phyloP scores from a whole-genome alignment of 1,140 invertebrate genomes.

The Drosophila repletoides region DNA sequence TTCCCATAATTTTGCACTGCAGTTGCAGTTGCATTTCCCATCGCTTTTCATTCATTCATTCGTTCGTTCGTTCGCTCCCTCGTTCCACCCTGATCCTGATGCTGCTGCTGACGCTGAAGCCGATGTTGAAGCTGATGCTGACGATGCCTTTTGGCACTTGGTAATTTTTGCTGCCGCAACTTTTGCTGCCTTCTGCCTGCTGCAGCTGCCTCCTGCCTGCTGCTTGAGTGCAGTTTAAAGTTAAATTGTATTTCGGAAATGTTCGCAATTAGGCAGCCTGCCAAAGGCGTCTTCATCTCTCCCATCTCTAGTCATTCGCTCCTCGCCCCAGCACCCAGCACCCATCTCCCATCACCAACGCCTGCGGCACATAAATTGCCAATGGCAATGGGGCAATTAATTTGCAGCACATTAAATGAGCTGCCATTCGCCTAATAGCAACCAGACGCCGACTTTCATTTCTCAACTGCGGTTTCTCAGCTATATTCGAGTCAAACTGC shows the following conservation, averaged over 20 bases:
- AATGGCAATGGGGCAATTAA: conserved; percentile 77
- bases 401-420: conserved; percentile 77
- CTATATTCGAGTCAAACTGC: too few relatives aligned
- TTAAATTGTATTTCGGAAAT: conserved; percentile 80
- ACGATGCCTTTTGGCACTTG: conserved; percentile 62
- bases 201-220: conserved; percentile 20
- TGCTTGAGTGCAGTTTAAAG: conserved; percentile 78
- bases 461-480: conserved; percentile 24
- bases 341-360: too few relatives aligned
- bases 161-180: conserved; percentile 68
- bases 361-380: conserved; percentile 60
- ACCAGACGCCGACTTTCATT: conserved; percentile 33
- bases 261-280: conserved; percentile 78
- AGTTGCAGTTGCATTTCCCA: conserved; percentile 42
- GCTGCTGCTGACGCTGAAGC: background rate
- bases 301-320: too few relatives aligned
- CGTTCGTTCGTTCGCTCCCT: too few relatives aligned
- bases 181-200: too few relatives aligned
- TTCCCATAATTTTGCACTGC: conserved; percentile 60
- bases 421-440: conserved; percentile 46
- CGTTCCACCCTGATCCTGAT: conserved; percentile 8
- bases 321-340: too few relatives aligned
- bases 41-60: conserved; percentile 32
- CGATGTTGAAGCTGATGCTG: conserved; percentile 14
- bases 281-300: conserved; percentile 66